Conservation (phyloP, 2,888 invertebrate species). For the Campopleginae sp. region DNA sequence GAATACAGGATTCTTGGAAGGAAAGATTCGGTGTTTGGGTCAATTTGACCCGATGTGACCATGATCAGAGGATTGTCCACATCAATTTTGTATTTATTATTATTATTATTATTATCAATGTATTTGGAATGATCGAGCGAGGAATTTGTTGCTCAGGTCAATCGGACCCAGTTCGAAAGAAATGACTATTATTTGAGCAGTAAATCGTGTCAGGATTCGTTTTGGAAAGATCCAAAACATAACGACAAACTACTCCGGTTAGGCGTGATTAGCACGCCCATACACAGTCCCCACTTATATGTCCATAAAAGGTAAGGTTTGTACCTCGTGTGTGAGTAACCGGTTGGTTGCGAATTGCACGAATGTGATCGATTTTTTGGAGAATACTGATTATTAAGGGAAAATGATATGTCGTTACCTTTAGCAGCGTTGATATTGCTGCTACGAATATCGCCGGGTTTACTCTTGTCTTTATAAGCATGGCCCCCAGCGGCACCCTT, state of each 20-base stretch:
- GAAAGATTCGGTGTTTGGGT: not conserved
- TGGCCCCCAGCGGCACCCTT: slow-evolving; percentile 82
- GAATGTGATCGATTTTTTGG: not conserved
- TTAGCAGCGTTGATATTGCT: slow-evolving; percentile 99
- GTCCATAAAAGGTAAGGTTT: slow-evolving; percentile 71
- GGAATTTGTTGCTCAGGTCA: not conserved
- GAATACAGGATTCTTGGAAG: not conserved
- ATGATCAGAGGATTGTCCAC: not conserved
- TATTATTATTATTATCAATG: not conserved
- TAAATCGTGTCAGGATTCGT: not conserved
- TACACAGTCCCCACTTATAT: slow-evolving; percentile 51
- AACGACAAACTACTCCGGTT: not conserved
- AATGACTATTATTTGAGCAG: not conserved
- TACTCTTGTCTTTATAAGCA: slow-evolving; percentile 95
- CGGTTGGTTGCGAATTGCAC: slow-evolving; percentile 7
- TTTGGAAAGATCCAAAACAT: not conserved
- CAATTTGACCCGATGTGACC: not conserved
- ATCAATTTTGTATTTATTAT: not conserved
- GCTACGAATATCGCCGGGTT: slow-evolving; percentile 96
- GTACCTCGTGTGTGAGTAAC: slow-evolving; percentile 35
- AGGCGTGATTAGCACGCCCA: slow-evolving; percentile 8
- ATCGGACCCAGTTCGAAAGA: not conserved
- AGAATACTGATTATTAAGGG: not conserved
- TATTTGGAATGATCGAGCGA: not conserved
- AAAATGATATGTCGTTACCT: slow-evolving; percentile 86